These are phyloP conservation scores for Napeogenes inachia DNA, from an alignment of 2,888 invertebrate genomes.

Conservation along the genomic window DNA sequence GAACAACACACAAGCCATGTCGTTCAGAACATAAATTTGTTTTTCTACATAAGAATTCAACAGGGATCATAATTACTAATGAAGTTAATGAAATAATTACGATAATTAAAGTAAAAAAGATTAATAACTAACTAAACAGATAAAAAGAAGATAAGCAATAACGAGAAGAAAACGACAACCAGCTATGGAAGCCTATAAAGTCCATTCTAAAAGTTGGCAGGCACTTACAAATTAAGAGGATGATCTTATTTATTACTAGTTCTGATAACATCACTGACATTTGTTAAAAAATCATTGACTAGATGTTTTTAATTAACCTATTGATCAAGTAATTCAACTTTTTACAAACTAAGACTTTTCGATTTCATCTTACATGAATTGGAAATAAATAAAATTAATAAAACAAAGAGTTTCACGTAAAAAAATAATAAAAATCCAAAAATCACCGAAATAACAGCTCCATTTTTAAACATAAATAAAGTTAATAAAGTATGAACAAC, in stretches of 20 bases:
- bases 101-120: constrained; percentile 46
- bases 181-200: constrained; percentile 48
- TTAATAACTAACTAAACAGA: constrained; percentile 53
- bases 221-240: constrained; percentile 66
- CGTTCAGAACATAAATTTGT: constrained; percentile 61
- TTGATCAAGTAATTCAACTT: constrained; percentile 22
- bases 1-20: constrained; percentile 7
- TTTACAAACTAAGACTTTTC: constrained; percentile 28
- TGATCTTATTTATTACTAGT: constrained; percentile 70
- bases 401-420: constrained; percentile 23
- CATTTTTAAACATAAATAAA: not conserved
- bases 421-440: constrained; percentile 27
- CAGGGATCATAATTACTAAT: constrained; percentile 38
- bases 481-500: not conserved
- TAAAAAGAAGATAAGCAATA: constrained; percentile 40
- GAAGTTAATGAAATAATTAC: constrained; percentile 48
- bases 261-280: constrained; percentile 73
- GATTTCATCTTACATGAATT: constrained; percentile 24
- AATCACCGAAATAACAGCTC: constrained; percentile 7
- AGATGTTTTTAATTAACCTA: constrained; percentile 43
- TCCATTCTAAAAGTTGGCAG: constrained; percentile 65
- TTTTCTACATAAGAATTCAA: constrained; percentile 54
- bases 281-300: constrained; percentile 64
- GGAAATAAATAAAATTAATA: constrained; percentile 25
- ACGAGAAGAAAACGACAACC: constrained; percentile 43